Evolutionary conservation across 1,140 invertebrate genomes (phyloP), one percentile per base, ranked within the genome.

Genomic region (Schlechtendalia chinensis): DNA sequence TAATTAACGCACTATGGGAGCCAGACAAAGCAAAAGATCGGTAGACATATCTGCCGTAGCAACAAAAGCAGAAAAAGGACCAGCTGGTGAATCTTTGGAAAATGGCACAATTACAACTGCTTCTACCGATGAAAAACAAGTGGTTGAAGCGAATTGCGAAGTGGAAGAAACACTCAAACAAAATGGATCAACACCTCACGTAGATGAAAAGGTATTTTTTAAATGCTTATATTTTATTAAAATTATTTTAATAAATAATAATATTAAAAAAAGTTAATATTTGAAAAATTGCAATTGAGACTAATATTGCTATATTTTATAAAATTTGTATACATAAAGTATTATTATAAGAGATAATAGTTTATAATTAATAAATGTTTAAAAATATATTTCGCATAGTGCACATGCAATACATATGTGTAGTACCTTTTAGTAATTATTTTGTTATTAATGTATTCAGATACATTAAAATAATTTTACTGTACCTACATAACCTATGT

Each of bases 21-120:
- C 90, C 86, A 90, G 90, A 88, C 92, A 93, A 87, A 93, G 92
- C 86, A 94, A 92, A 87, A 90, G 92, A 87, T 93, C 92, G 83
- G 92, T 93, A 84, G 92, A 94, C 85, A 93, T 94, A 86, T 91
- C 91, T 83, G 93, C 91, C 85, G 92, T 91, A 83, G 91, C 92
- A 84, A 92, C 93, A 85, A 93, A 92, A 84, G 91, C 90, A 82
- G 89, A 90, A 81, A 82, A 82, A 54, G 89, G 89, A 58, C 87
- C 87, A 27, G 88, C 88, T 56, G 75, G 88, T 86, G 75, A 79
- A 79, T 58, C 75, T 45, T 79, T 79, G 24, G 75, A 79, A 79
- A 79, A 79, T 59, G 75, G 75, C 22, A 79, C 75, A 14, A 79
- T 79, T 63, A 79, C 75, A 27, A 3, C 75, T 45, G 75, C 75